Base-by-base conservation (phyloP, 23 tunicate genomes). In the Ascidia mentula region DNA sequence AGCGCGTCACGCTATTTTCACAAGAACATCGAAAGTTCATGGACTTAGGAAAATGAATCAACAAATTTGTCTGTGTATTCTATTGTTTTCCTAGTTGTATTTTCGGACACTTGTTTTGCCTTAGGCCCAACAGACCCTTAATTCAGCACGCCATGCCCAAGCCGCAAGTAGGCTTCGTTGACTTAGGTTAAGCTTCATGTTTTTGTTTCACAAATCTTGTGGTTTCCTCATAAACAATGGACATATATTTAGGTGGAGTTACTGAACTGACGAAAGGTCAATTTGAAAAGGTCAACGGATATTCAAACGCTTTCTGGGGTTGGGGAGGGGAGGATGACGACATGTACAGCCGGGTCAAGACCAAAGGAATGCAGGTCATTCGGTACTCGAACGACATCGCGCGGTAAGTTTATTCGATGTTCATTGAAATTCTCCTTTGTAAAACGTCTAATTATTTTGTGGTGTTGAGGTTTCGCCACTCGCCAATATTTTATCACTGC, bases 321-420 rank as follows among this genome's bases (percentile, higher is more conserved):
- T 96, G 99, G 99, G 99, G 99, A 31, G 99, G 99, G 0, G 99
- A 96, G 72, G 99, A 96, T 35, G 99, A 96, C 69, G 99, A 96
- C 53, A 84, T 96, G 86, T 81, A 36, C 45, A 74, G 82, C 40
- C 77, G 98, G 18, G 38, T 93, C 40, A 74, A 31, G 0, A 59
- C 75, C 0, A 59, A 24, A 17, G 77, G 80, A 35, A 75, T 80
- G 72, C 76, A 89, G 8, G 85, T 94, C 6, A 76, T 77, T 5
- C 59, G 98, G 34, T 88, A 94, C 81, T 82, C 90, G 13, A 39
- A 46, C 39, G 79, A 77, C 37, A 83, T 92, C 13, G 22, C 65
- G 65, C 65, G 65, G 65, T 53, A 28, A 9, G 65, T 53, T n/a
- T n/a, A 53, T 9, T 53, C 24, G 24, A 20, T 53, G 1, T 53